Evolutionary conservation across 2,113 vertebrate genomes (phyloP).

Genomic region (Entomyzon cyanotis): DNA sequence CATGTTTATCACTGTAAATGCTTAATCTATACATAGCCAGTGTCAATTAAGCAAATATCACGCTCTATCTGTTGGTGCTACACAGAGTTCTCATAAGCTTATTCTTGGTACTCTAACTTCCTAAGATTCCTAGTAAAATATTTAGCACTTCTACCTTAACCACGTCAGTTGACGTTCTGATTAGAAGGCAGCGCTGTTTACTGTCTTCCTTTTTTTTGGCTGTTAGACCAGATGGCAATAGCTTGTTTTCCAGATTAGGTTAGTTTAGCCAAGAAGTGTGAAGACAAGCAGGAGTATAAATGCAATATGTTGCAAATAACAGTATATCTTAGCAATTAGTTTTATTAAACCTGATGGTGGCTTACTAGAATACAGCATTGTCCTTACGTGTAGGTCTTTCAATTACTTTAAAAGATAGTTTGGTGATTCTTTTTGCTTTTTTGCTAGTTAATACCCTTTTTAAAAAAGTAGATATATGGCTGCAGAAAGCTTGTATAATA

Average conservation of each 20-base stretch:
- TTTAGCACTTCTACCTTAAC: neutral
- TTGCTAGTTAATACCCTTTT: neutral
- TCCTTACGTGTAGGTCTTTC: neutral
- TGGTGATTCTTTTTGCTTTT: neutral
- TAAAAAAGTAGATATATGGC: neutral
- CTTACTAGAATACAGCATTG: neutral
- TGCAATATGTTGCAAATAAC: neutral
- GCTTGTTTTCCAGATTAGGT: slow-evolving; percentile 27
- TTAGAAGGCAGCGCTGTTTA: neutral
- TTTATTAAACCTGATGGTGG: neutral
- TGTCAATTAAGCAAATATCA: neutral
- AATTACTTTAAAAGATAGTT: neutral
- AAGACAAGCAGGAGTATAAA: neutral
- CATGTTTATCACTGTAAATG: neutral
- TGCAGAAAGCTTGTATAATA: neutral
- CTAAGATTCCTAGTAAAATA: neutral
- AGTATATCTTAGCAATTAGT: neutral
- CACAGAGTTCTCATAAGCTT: neutral
- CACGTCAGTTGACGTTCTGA: neutral
- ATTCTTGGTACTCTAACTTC: neutral
- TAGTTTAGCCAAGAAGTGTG: slow-evolving; percentile 9
- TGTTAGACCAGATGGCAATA: neutral
- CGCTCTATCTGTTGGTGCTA: neutral
- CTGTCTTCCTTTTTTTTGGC: neutral
- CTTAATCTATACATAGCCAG: neutral